phyloP scores from a whole-genome alignment of 1,140 invertebrate species.

The Drosophila littoralis region DNA sequence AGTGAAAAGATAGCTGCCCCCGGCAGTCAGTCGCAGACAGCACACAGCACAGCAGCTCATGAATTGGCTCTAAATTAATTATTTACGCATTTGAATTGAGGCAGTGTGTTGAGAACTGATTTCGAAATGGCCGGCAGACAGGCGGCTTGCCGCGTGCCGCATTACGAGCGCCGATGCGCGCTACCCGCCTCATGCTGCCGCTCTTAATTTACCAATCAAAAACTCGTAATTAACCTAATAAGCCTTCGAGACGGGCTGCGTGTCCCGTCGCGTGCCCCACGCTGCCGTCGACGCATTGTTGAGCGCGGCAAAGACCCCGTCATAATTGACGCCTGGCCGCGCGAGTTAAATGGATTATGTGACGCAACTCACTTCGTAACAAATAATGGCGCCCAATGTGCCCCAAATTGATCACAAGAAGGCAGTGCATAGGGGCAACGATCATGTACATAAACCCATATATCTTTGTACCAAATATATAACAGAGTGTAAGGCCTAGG shows the following conservation, averaged over 20 bases:
- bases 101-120: slow-evolving; percentile 72
- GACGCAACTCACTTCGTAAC: slow-evolving; percentile 71
- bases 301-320: slow-evolving; percentile 20
- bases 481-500: not conserved
- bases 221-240: slow-evolving; percentile 82
- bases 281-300: slow-evolving; percentile 42
- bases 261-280: slow-evolving; percentile 64
- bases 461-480: slow-evolving; percentile 20
- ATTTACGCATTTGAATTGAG: slow-evolving; percentile 80
- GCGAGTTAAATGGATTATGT: slow-evolving; percentile 67
- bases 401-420: slow-evolving; percentile 33
- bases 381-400: slow-evolving; percentile 65
- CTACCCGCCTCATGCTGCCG: slow-evolving; percentile 42
- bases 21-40: slow-evolving; percentile 13
- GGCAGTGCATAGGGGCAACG: slow-evolving; percentile 46
- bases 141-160: slow-evolving; percentile 61
- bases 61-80: slow-evolving; percentile 81
- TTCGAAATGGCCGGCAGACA: slow-evolving; percentile 59
- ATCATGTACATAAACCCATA: slow-evolving; percentile 10
- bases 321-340: slow-evolving; percentile 61
- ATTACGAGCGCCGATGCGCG: slow-evolving; percentile 45
- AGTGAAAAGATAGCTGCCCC: not conserved
- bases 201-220: slow-evolving; percentile 81
- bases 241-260: slow-evolving; percentile 61
- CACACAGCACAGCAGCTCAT: slow-evolving; percentile 49